phyloP scores from a whole-genome alignment of 2,888 invertebrate genomes.

The Drosophila cognata region DNA sequence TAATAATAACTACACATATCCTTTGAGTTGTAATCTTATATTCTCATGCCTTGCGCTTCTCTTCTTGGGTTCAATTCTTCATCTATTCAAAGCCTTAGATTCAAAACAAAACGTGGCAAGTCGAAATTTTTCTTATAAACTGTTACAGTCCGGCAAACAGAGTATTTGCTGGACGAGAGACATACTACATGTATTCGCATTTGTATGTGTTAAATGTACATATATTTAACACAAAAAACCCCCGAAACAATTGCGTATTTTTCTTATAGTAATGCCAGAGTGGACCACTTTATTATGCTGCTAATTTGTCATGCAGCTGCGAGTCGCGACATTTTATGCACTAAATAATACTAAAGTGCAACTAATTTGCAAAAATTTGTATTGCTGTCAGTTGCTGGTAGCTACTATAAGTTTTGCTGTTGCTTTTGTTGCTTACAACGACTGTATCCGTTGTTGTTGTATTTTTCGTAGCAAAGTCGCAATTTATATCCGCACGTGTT shows the following conservation, averaged over 20 bases:
- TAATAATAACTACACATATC: background rate
- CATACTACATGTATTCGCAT: conserved; percentile 3
- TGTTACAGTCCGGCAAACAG: background rate
- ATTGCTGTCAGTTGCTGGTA: conserved; percentile 59
- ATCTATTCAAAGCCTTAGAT: background rate
- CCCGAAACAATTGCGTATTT: conserved; percentile 39
- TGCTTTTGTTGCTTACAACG: conserved; percentile 20
- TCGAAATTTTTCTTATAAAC: background rate
- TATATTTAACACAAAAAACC: conserved; percentile 8
- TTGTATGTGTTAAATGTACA: conserved; percentile 19
- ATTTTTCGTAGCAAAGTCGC: conserved; percentile 39
- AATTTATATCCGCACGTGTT: conserved; percentile 68
- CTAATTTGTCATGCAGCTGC: conserved; percentile 71
- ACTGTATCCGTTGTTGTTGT: conserved; percentile 13
- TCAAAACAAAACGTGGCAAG: background rate
- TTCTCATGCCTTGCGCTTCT: background rate
- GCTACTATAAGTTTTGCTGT: conserved; percentile 7
- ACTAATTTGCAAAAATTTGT: conserved; percentile 69
- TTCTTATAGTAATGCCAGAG: conserved; percentile 36
- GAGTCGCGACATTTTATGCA: conserved; percentile 65
- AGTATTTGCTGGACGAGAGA: background rate
- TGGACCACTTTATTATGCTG: conserved; percentile 66
- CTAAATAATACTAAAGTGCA: conserved; percentile 74
- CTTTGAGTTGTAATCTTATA: background rate
- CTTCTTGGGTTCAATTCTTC: background rate